A percentile compares a stretch with the other conserved stretches of the same genome.
Evolutionary conservation across 2,797 vertebrate genomes (phyloP).

Genomic region (Hydrophis major): DNA sequence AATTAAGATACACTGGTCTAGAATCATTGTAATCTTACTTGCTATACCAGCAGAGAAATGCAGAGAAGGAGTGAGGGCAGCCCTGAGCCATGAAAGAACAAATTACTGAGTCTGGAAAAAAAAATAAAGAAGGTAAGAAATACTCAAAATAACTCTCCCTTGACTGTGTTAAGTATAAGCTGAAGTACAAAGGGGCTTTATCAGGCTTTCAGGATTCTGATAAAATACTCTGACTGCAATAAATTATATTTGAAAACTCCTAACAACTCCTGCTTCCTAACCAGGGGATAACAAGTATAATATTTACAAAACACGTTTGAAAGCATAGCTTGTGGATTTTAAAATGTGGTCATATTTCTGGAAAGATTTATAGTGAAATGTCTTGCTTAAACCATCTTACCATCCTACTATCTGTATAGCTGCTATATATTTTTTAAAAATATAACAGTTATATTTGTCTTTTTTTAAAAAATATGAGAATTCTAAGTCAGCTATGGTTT

Average conservation of each 20-base stretch:
- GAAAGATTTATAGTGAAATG: neutral
- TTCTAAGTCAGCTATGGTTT: conserved; percentile 27
- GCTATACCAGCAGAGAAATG: neutral
- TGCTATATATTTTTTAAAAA: conserved; percentile 9
- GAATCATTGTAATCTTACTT: neutral
- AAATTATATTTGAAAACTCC: neutral
- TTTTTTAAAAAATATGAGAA: conserved; percentile 26
- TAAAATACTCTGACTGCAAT: neutral
- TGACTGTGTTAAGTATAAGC: neutral
- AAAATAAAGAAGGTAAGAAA: neutral
- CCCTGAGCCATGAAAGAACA: neutral
- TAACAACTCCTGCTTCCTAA: neutral
- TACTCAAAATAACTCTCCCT: neutral
- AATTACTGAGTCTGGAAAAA: neutral
- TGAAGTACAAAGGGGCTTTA: neutral
- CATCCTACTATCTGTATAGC: conserved; percentile 35
- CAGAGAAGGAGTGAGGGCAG: neutral
- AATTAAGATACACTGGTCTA: neutral
- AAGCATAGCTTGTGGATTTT: conserved; percentile 6
- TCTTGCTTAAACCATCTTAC: conserved; percentile 17
- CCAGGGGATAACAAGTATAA: neutral
- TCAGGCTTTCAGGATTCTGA: neutral
- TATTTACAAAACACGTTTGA: neutral
- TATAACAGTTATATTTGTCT: neutral
- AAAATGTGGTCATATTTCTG: neutral